These are phyloP conservation scores for Pangasianodon hypophthalmus DNA, from an alignment of 2,113 vertebrate genomes.

Conservation along the genomic window DNA sequence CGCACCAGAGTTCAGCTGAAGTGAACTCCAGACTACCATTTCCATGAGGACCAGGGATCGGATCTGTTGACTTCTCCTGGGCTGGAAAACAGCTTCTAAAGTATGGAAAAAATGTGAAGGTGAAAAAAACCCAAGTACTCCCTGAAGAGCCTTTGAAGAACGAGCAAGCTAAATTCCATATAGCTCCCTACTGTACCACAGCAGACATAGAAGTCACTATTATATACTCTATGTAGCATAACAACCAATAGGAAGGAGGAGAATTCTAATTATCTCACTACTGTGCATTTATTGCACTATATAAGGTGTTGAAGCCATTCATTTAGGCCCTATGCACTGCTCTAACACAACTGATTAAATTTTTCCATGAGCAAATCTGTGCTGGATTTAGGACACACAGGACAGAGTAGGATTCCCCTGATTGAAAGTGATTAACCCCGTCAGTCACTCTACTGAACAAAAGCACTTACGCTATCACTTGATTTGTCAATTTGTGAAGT, in stretches of 20 bases:
- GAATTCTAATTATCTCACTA: neutral
- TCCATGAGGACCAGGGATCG: neutral
- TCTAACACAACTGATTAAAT: neutral
- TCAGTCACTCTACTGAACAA: conserved; percentile 17
- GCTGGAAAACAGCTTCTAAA: neutral
- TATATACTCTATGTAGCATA: neutral
- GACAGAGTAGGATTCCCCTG: neutral
- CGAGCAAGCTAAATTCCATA: neutral
- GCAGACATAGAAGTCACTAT: neutral
- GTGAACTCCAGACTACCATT: neutral
- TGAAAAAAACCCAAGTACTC: neutral
- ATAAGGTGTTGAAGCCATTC: neutral
- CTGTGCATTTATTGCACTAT: neutral
- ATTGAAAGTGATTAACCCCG: conserved; percentile 8
- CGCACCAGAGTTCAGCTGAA: neutral
- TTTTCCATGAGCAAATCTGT: neutral
- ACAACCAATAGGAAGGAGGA: neutral
- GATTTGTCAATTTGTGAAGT: conserved; percentile 35
- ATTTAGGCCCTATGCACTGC: neutral
- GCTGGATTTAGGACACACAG: neutral
- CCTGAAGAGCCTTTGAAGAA: neutral
- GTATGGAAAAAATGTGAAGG: neutral
- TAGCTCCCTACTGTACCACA: too few species aligned
- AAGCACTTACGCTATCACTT: conserved; percentile 33
- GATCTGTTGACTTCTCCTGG: neutral